Percentiles rank a stretch among this genome's conserved stretches.
Evolutionary conservation across 1,140 invertebrate species (phyloP).

Genomic region (Drosophila lowei): DNA sequence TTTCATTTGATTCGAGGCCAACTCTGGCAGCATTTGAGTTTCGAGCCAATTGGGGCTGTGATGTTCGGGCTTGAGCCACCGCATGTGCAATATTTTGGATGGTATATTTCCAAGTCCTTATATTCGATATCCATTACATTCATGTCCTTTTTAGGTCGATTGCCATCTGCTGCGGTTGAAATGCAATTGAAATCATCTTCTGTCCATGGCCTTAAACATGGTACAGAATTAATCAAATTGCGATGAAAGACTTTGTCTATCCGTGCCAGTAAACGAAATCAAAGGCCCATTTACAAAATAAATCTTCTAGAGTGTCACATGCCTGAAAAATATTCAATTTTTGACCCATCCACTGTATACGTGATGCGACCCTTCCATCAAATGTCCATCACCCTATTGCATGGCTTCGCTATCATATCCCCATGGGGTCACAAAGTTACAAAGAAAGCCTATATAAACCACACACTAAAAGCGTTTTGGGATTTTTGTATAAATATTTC

Average conservation of each 20-base stretch:
- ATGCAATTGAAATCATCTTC: constrained; percentile 52
- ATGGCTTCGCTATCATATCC: constrained; percentile 6
- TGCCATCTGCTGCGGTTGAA: constrained; percentile 32
- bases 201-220: not conserved
- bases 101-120: not conserved
- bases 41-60: constrained; percentile 8
- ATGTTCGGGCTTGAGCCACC: too few relatives aligned
- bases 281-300: constrained; percentile 42
- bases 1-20: not conserved
- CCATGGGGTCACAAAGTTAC: not conserved
- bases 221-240: constrained; percentile 31
- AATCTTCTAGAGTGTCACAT: constrained; percentile 36
- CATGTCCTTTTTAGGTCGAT: constrained; percentile 24
- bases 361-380: constrained; percentile 54
- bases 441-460: not conserved
- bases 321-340: constrained; percentile 24
- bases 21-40: not conserved
- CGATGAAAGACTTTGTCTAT: too few relatives aligned
- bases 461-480: constrained; percentile 9
- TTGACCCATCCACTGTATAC: constrained; percentile 39
- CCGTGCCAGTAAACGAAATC: too few relatives aligned
- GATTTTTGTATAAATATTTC: constrained; percentile 47
- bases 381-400: constrained; percentile 54
- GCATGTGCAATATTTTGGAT: not conserved
- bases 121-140: not conserved